Percentiles rank a stretch among this genome's conserved stretches.
phyloP scores from a whole-genome alignment of 2,113 vertebrate genomes.

The Lates calcarifer region DNA sequence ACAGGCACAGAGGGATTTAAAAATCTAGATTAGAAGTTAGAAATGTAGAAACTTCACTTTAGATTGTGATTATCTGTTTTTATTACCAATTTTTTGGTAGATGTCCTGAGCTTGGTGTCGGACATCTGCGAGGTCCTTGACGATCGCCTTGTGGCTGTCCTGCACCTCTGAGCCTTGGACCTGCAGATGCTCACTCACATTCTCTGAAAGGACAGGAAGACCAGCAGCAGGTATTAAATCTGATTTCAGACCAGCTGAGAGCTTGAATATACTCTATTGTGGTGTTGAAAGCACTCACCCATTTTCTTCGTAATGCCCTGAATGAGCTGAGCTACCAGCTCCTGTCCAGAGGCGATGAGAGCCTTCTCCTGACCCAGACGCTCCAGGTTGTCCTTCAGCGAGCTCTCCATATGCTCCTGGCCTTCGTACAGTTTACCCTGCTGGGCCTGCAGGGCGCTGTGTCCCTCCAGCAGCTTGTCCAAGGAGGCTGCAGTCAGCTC shows the following conservation, averaged over 20 bases:
- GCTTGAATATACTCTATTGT: too few species aligned
- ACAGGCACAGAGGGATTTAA: neutral
- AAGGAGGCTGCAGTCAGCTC: conserved; percentile 78
- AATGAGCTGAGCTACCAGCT: conserved; percentile 81
- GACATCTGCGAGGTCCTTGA: conserved; percentile 73
- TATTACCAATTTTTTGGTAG: conserved; percentile 82
- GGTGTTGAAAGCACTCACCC: conserved; percentile 73
- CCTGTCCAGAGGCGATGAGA: conserved; percentile 80
- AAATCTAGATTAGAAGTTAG: too few species aligned
- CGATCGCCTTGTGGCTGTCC: conserved; percentile 76
- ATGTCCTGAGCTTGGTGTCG: conserved; percentile 79
- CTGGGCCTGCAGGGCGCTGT: conserved; percentile 81
- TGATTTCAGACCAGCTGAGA: neutral
- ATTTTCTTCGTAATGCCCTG: conserved; percentile 82
- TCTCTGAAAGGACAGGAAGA: conserved; percentile 73
- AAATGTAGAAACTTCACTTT: neutral
- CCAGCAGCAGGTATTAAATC: neutral
- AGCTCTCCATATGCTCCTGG: conserved; percentile 82
- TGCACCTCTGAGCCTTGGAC: conserved; percentile 76
- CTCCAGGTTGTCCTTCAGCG: conserved; percentile 79
- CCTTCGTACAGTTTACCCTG: conserved; percentile 82
- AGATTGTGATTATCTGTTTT: neutral
- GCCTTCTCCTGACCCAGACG: conserved; percentile 82
- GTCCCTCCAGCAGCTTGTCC: conserved; percentile 82
- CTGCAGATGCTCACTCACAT: conserved; percentile 78